Base-by-base conservation (phyloP, 2,888 invertebrate genomes). In the Cataglyphis altisquamis region DNA sequence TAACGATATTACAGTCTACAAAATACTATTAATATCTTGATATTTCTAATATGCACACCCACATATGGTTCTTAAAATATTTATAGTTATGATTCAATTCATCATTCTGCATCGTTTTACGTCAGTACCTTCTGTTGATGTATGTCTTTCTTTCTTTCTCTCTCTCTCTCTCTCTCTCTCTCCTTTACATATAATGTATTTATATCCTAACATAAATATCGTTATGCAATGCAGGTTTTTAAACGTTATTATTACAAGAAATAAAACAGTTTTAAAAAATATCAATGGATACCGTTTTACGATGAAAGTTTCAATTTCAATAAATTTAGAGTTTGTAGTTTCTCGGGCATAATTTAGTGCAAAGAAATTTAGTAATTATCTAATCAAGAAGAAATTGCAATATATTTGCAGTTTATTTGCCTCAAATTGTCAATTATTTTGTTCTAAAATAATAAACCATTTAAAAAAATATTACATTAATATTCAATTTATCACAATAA, bases 161-260 rank as follows among this genome's bases (percentile, higher is more conserved):
- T 36, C 36, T 36, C 36, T 6, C 62, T 72, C 36, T 66, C 15
- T 15, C 3, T 18, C 18, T 48, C 18, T 52, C n/a, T 52, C 81
- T 39, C 21, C 74, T 48, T 63, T 57, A 67, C 87, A 86, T 87
- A 83, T 87, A 84, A 84, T 83, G 66, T 89, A 91, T 89, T 91
- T 90, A 87, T 90, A 90, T 66, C 87, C 41, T 10, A 87, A 86
- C 77, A 85, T 86, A 90, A 90, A 89, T 89, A 89, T 78, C 62
- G 64, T 89, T 89, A 77, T 84, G 72, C 84, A 87, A 90, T 77
- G 60, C 41, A 68, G 18, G 60, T 45, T 80, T 60, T 80, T 60
- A 57, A 45, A 60, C 36, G 57, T 68, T 84, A 52, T 68, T 84
- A 52, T 63, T 41, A 36, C 25, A 2, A 48, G 57, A 29, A 48